These are phyloP conservation scores for Meteorus cinctellus DNA, from an alignment of 2,888 invertebrate genomes.

Conservation along the genomic window DNA sequence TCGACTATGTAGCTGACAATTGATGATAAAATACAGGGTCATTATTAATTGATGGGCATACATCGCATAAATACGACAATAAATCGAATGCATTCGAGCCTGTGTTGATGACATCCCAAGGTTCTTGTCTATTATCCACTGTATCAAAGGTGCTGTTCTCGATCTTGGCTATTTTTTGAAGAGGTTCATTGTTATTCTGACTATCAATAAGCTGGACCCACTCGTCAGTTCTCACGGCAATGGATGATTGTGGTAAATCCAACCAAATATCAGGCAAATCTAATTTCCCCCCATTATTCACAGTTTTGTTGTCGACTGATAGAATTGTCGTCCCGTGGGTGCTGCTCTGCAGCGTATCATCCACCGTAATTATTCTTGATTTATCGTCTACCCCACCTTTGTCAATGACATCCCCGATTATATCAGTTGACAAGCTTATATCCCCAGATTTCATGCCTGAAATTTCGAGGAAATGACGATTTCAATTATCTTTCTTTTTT, in stretches of 20 bases:
- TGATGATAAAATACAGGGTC: neutral
- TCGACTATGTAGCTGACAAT: conserved; percentile 3
- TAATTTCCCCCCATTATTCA: conserved; percentile 39
- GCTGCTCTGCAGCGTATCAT: conserved; percentile 42
- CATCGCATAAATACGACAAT: conserved; percentile 70
- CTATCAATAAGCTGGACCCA: conserved; percentile 49
- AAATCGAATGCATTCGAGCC: conserved; percentile 67
- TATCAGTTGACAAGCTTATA: conserved; percentile 62
- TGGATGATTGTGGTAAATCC: conserved; percentile 49
- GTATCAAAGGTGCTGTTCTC: conserved; percentile 44
- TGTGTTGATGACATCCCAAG: conserved; percentile 60
- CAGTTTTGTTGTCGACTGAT: conserved; percentile 21
- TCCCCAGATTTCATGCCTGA: conserved; percentile 65
- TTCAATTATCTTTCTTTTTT: neutral
- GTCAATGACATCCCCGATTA: conserved; percentile 54
- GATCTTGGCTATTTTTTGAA: conserved; percentile 38
- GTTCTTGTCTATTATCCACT: conserved; percentile 50
- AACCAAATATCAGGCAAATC: conserved; percentile 51
- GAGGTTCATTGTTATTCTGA: conserved; percentile 38
- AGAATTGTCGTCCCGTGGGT: neutral
- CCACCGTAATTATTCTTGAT: conserved; percentile 42
- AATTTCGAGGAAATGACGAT: conserved; percentile 41
- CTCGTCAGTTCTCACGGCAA: conserved; percentile 50
- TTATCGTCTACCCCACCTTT: conserved; percentile 47
- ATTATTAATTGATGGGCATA: conserved; percentile 55